Evolutionary conservation across 2,113 vertebrate species (phyloP), one percentile per base, ranked within the genome.

Genomic region (Acrocephalus arundinaceus): DNA sequence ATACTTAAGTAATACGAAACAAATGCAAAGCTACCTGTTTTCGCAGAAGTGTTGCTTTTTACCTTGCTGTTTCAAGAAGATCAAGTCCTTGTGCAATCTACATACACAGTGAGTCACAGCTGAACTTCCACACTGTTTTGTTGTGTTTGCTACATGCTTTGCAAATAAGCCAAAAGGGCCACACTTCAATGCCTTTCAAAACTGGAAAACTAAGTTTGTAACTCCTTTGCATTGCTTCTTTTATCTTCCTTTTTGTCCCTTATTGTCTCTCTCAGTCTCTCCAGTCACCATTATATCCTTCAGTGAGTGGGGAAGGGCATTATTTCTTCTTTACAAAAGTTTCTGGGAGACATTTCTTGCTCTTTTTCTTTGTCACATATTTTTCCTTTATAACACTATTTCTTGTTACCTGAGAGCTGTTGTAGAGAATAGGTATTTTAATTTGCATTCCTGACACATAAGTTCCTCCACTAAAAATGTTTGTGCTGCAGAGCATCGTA

Each of bases 221-320:
- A 28, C 7, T 9, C 5, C 5, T 24, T 57, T 85, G 4, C 15
- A 39, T 39, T 79, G 4, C 5, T 72, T 85, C 28, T 74, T 3
- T 84, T 86, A 46, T n/a, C 15, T 65, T 72, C 16, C 2, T 89
- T 73, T 89, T 58, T 66, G 15, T 78, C n/a, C 15, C 35, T 67
- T 3, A 0, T 28, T 77, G 45, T 45, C 28, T 78, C 59, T 37
- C 7, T 49, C 28, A 27, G 6, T 57, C 52, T 85, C 25, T 84
- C 18, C 39, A 55, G 15, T n/a, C 31, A 58, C 30, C 1, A 4
- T 39, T 19, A 25, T 66, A 43, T 52, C 5, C 10, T 10, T 74
- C 27, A 77, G 25, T 21, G 35, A 89, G 12, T 30, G 11, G 7
- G 30, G 24, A 88, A 54, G 0, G 2, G 17, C 1, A 0, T 10